Percentiles rank a stretch among this genome's conserved stretches.
These are phyloP conservation scores for Ceratitis capitata DNA, from an alignment of 1,140 invertebrate genomes.

Conservation along the genomic window DNA sequence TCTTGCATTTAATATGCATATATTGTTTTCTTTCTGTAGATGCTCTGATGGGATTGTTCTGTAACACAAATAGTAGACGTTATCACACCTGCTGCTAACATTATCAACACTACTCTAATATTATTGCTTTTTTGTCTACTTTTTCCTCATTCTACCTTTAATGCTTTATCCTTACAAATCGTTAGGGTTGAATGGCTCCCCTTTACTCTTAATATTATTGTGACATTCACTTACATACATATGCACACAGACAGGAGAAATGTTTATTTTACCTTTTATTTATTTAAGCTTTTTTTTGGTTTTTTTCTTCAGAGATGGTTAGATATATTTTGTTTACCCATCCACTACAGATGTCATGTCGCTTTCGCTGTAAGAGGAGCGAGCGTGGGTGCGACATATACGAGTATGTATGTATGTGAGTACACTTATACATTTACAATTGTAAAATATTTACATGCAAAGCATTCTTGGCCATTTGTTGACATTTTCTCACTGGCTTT, in stretches of 20 bases:
- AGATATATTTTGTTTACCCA: neutral
- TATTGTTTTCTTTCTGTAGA: too few species aligned
- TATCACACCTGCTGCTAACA: neutral
- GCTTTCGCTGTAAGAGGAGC: neutral
- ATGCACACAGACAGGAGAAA: too few species aligned
- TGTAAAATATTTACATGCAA: neutral
- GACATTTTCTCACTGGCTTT: neutral
- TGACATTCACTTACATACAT: neutral
- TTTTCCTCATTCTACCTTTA: neutral
- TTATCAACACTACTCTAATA: neutral
- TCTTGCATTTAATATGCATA: too few species aligned
- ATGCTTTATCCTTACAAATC: neutral
- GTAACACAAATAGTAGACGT: too few species aligned
- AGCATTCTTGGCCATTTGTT: constrained; percentile 5
- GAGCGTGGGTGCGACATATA: neutral
- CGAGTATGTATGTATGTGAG: neutral
- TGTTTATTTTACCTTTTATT: constrained; percentile 5
- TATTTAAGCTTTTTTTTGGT: constrained; percentile 11
- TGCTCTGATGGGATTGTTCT: too few species aligned
- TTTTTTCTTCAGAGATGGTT: neutral
- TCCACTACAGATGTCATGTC: neutral
- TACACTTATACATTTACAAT: too few species aligned
- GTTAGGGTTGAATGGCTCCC: neutral
- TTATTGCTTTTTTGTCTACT: too few species aligned
- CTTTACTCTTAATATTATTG: neutral